Evolutionary conservation across 2,113 vertebrate genomes (phyloP), one percentile per base, ranked within the genome.

Genomic region (Cavia aperea): DNA sequence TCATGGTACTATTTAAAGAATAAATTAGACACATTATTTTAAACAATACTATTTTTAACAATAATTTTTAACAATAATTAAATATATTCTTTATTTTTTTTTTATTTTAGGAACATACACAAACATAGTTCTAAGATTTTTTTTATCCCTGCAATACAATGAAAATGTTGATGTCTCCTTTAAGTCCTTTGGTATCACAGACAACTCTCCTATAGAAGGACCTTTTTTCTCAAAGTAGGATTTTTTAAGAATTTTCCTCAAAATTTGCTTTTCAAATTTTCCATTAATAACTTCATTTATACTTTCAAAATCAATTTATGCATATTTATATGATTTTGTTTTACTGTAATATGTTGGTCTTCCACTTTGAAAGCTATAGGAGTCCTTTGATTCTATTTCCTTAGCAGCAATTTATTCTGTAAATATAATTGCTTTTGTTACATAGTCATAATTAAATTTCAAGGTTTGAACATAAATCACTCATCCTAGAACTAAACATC

Each of bases 231-330:
- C 21, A 63, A 91, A 91, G 7, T 68, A 84, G 16, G 14, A 63
- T 36, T 56, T 60, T 79, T 73, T 46, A 24, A 89, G 87, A 84
- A 65, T 4, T 46, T 75, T 3, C n/a, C 7, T 54, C 12, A 87
- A 19, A 72, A n/a, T 72, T 51, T 94, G 93, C 95, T 79, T 54
- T 33, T 79, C 77, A 79, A 93, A 94, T 68, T 26, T 4, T 93
- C 43, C 33, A 70, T 79, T 85, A 92, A 75, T 75, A 7, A 84
- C 70, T 92, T 88, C 14, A 88, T 86, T 83, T 75, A 79, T 46
- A 62, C 0, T 92, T 86, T 60, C 23, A 92, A 93, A 91, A 68
- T 0, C 65, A 9, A 81, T 70, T 94, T 88, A n/a, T 86, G 4
- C 81, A 19, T 43, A 12, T 90, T 88, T 62, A 6, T 81, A 73